A percentile compares a stretch with the other conserved stretches of the same genome.
Conservation (phyloP, 2,113 vertebrate species). For the Ceyx margarethae region DNA sequence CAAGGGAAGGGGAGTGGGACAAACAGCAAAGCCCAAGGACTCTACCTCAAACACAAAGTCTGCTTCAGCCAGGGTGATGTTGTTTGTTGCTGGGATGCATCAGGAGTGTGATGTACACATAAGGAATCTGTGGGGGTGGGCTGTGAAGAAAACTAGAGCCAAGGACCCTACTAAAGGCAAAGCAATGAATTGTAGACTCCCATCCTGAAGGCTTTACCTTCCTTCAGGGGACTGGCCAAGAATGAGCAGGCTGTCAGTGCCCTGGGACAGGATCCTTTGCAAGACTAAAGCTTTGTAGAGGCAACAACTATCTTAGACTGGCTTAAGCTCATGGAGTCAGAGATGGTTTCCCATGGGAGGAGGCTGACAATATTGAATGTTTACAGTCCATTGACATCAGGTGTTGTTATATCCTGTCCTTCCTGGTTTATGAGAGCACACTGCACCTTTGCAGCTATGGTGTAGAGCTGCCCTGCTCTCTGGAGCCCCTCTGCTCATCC, state of each 20-base stretch:
- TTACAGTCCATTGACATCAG: not conserved
- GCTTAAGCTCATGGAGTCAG: accelerated
- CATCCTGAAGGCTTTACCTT: not conserved
- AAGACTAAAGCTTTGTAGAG: not conserved
- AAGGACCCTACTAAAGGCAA: not conserved
- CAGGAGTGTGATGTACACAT: not conserved
- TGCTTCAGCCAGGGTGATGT: not conserved
- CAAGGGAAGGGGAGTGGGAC: not conserved
- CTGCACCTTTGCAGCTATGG: accelerated
- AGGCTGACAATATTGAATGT: not conserved
- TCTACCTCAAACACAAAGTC: not conserved
- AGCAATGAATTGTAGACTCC: not conserved
- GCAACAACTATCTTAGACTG: not conserved
- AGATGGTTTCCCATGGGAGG: not conserved
- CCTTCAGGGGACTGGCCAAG: not conserved
- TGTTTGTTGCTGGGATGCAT: not conserved
- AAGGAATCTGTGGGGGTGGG: not conserved
- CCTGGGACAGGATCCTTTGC: not conserved
- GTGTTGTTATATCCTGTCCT: not conserved
- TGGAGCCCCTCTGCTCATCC: not conserved
- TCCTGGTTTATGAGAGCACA: not conserved
- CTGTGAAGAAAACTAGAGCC: not conserved
- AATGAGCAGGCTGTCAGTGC: not conserved
- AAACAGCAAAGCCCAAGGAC: not conserved
- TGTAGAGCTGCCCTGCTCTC: not conserved